phyloP scores from a whole-genome alignment of 2,797 vertebrate species.

The Eutrigla gurnardus region DNA sequence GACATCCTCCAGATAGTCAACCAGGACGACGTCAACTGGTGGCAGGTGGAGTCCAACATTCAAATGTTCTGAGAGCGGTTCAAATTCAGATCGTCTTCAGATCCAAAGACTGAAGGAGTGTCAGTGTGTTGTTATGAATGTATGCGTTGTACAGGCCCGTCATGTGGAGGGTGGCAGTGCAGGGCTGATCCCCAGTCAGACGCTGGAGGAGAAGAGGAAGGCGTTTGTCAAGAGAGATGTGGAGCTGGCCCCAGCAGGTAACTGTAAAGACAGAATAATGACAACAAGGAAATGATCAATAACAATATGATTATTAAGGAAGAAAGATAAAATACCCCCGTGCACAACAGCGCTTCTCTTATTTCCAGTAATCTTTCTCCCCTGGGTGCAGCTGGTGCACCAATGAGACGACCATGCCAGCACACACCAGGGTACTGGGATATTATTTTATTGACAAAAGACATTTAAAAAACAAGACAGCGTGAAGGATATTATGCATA shows the following conservation, averaged over 20 bases:
- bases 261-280: not conserved
- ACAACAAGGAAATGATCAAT: not conserved
- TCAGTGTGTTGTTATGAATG: not conserved
- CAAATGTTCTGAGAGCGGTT: not conserved
- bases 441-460: too few species aligned
- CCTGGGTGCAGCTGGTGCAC: too few species aligned
- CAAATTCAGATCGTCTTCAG: not conserved
- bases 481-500: too few species aligned
- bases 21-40: conserved; percentile 99
- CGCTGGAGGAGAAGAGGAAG: conserved; percentile 96
- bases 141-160: conserved; percentile 61
- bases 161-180: conserved; percentile 92
- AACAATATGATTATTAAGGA: not conserved
- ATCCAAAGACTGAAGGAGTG: not conserved
- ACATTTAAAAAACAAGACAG: too few species aligned
- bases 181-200: conserved; percentile 94
- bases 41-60: conserved; percentile 87
- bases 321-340: too few species aligned
- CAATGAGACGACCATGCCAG: too few species aligned
- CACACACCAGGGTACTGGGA: too few species aligned
- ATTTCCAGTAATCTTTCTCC: too few species aligned
- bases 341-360: too few species aligned
- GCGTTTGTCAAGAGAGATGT: conserved; percentile 93
- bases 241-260: conserved; percentile 90
- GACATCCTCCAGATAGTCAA: conserved; percentile 98